These are phyloP conservation scores for Dicerorhinus sumatrensis DNA, from an alignment of 2,113 vertebrate genomes.

Conservation along the genomic window DNA sequence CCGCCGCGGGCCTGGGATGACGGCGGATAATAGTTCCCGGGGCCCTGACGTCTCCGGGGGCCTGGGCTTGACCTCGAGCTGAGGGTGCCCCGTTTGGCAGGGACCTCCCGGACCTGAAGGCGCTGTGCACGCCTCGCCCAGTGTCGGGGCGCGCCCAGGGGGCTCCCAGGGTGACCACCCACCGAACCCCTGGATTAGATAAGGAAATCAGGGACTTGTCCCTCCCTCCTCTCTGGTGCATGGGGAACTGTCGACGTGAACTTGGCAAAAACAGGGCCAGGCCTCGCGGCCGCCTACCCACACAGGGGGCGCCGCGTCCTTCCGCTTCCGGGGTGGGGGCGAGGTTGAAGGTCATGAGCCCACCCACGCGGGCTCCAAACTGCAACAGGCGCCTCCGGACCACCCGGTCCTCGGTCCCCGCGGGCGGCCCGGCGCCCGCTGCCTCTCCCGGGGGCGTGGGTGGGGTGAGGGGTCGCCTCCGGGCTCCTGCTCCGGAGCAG, in stretches of 20 bases:
- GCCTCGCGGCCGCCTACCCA: background rate
- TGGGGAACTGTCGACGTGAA: background rate
- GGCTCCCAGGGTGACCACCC: accelerated
- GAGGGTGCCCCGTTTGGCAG: background rate
- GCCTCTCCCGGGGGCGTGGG: background rate
- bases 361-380: background rate
- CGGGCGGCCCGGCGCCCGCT: accelerated
- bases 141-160: accelerated
- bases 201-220: background rate
- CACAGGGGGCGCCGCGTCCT: accelerated
- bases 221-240: background rate
- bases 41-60: background rate
- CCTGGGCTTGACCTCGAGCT: background rate
- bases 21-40: background rate
- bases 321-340: background rate
- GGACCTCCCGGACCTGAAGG: background rate
- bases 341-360: accelerated
- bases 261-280: background rate
- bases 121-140: background rate
- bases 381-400: no score
- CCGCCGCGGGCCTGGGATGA: background rate
- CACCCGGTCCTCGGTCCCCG: accelerated
- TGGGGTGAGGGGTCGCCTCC: accelerated
- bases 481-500: background rate
- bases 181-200: accelerated